Evolutionary conservation across 2,797 vertebrate species (phyloP), one percentile per base, ranked within the genome.

Genomic region (Myotis myotis): DNA sequence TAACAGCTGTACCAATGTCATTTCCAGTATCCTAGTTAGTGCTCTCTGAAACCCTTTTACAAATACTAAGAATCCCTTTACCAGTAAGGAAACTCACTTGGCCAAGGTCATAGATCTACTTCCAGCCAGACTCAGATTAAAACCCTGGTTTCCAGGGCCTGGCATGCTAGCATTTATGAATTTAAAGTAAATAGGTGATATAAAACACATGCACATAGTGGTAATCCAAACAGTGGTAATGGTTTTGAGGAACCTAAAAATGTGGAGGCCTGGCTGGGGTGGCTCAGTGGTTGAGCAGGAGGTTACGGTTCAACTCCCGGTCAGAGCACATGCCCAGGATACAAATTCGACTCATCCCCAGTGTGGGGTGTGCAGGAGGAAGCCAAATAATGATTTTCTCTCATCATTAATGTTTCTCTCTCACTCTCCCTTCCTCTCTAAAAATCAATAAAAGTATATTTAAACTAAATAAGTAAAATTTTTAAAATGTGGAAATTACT

Each of bases 31-130:
- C 16, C 87, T 62, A 71, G 41, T 64, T 78, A 71, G 53, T 74
- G 15, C 8, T 92, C 12, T 57, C 38, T 84, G 78, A 94, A 84
- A 81, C 30, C 20, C 87, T 81, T 36, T 76, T 55, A 41, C 23
- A 94, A 82, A 81, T 57, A 87, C 17, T 60, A 60, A 60, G 71
- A 88, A 93, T 95, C 55, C 2, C 62, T 81, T 68, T 13, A 72
- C 16, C 49, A 25, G 23, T 38, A 92, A 84, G 64, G 25, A 87
- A 47, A 72, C 17, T 57, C 49, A 36, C 20, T 82, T 81, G 8
- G 23, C 44, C 8, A 64, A 38, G 25, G 57, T 89, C 44, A 19
- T 28, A 49, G 62, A 74, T 68, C 20, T 86, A 83, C 55, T 30
- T 60, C 36, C n/a, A 87, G 70, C 41, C 33, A 89, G 33, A 51